phyloP scores from a whole-genome alignment of 2,113 vertebrate genomes.

The Scolopax mira region DNA sequence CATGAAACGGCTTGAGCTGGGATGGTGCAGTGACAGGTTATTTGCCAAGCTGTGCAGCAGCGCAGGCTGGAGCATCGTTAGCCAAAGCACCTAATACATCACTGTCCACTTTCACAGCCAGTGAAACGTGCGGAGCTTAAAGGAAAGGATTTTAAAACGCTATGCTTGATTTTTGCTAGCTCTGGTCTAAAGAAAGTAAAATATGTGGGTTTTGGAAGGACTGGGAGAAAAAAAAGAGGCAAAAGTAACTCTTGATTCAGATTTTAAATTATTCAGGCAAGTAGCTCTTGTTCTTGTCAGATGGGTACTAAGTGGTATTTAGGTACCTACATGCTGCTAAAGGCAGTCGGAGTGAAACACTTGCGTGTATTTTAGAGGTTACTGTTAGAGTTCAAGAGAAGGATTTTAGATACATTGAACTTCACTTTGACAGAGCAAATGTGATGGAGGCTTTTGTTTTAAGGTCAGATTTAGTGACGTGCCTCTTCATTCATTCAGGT shows the following conservation, averaged over 20 bases:
- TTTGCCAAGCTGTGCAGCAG: background rate
- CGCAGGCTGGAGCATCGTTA: background rate
- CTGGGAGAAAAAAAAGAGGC: background rate
- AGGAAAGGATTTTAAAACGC: background rate
- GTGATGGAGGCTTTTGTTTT: background rate
- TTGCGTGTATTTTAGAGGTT: background rate
- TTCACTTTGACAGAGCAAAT: background rate
- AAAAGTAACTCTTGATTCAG: background rate
- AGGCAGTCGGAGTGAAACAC: background rate
- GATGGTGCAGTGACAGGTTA: rapidly evolving
- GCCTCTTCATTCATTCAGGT: background rate
- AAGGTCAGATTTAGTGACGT: background rate
- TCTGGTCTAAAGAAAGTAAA: background rate
- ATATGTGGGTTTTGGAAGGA: background rate
- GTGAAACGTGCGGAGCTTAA: background rate
- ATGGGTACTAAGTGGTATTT: background rate
- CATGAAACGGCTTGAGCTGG: rapidly evolving
- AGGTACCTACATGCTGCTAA: background rate
- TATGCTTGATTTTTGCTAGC: background rate
- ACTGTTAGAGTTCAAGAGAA: background rate
- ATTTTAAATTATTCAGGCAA: background rate
- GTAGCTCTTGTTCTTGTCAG: background rate
- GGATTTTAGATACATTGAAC: background rate
- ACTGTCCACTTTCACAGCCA: conserved; percentile 14
- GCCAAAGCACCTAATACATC: background rate